Base-by-base conservation (phyloP, 2,113 vertebrate species). In the Eleginops maclovinus region DNA sequence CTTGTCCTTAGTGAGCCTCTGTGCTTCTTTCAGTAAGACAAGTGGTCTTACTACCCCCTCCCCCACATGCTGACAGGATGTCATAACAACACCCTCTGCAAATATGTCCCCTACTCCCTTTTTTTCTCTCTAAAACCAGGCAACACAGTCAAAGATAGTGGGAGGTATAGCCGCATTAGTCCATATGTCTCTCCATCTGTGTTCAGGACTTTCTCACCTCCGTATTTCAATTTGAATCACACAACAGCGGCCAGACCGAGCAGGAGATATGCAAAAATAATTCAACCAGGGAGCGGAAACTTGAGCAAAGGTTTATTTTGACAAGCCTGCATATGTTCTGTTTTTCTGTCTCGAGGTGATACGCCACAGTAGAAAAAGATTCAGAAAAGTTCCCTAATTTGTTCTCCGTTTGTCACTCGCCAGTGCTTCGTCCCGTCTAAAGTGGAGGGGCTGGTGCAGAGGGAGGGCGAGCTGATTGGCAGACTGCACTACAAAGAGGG, bases 401-500 rank as follows among this genome's bases (percentile, higher is more conserved):
- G 0, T 19, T 50, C 6, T 51, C 11, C 15, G 14, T 26, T 55
- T 73, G 9, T 21, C 7, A 68, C 26, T 49, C 17, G 46, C 94
- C n/a, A 99, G 98, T 96, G 95, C 92, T 97, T 98, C 91, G 81
- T 97, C 77, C 95, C 97, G 3, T 26, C 91, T 10, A 89, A 94
- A 81, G 95, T 95, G 12, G 96, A 96, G 91, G 90, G 90, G 36
- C 81, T 97, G 83, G 88, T 95, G 90, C 95, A 92, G 87, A 91
- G 91, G 78, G 94, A 96, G 80, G 95, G 93, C 83, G 95, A 97
- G 77, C 92, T 99, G 81, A 94, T 99, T 72, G 98, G 98, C 73
- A 95, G 95, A 53, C 94, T 99, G 55, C 94, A 94, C 92, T 99
- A 97, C 93, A 99, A 98, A 88, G 97, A 98, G 51, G 96, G 97